Evolutionary conservation across 1,140 invertebrate species (phyloP).

Genomic region (Lerema accius): DNA sequence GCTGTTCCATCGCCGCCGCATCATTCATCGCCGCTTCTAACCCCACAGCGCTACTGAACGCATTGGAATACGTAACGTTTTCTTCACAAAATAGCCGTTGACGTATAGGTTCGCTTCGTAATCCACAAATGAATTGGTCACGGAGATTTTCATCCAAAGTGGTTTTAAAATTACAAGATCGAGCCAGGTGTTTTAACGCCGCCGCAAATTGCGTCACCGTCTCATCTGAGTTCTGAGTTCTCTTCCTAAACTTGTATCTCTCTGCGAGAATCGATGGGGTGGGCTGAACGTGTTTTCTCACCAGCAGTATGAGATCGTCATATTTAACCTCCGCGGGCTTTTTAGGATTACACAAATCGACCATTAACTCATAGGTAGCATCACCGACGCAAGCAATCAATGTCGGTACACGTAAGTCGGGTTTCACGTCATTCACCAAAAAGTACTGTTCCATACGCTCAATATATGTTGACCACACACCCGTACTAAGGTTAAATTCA

Average conservation of each 20-base stretch:
- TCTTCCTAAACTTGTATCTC: conserved; percentile 32
- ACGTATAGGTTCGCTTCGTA: conserved; percentile 14
- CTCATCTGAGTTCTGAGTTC: conserved; percentile 6
- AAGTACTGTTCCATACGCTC: conserved; percentile 10
- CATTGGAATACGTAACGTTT: conserved; percentile 6
- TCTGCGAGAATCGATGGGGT: conserved; percentile 23
- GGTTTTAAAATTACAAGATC: conserved; percentile 10
- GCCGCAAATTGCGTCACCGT: conserved; percentile 24
- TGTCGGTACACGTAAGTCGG: conserved; percentile 4
- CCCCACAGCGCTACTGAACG: conserved; percentile 17
- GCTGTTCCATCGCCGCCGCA: conserved; percentile 22
- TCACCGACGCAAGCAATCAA: conserved; percentile 8
- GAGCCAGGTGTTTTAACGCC: conserved; percentile 30
- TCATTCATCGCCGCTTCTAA: conserved; percentile 12
- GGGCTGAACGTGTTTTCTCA: conserved; percentile 26
- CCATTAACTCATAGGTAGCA: conserved; percentile 19
- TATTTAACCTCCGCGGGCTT: conserved; percentile 16
- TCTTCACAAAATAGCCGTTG: conserved; percentile 22
- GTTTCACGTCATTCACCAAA: background rate
- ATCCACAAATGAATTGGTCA: conserved; percentile 36
- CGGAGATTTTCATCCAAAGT: conserved; percentile 34
- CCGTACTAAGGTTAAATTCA: background rate
- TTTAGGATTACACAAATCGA: conserved; percentile 18
- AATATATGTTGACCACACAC: conserved; percentile 2
- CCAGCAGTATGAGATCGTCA: background rate